Evolutionary conservation across 2,888 invertebrate genomes (phyloP).

Genomic region (Netelia fuscicornis): DNA sequence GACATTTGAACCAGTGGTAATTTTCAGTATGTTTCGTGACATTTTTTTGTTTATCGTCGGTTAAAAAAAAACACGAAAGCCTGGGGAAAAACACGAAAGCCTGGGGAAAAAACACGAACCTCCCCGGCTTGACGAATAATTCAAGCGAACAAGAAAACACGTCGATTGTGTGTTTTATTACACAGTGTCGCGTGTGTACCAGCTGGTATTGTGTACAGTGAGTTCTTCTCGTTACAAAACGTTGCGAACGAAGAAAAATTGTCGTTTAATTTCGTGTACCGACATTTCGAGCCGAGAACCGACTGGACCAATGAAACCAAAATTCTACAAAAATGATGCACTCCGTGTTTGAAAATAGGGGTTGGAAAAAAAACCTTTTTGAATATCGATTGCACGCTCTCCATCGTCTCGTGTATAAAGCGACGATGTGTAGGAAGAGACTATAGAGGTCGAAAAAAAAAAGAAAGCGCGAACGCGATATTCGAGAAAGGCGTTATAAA

Average conservation of each 20-base stretch:
- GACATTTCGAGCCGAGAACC: no score
- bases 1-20: background rate
- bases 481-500: background rate
- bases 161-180: no score
- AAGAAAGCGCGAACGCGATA: background rate
- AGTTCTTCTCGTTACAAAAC: no score
- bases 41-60: no score
- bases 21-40: no score
- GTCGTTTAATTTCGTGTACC: no score
- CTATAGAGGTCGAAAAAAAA: background rate
- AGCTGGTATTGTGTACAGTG: no score
- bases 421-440: background rate
- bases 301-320: background rate
- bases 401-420: slow-evolving; percentile 40
- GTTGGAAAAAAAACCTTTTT: background rate
- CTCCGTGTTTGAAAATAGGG: background rate
- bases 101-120: no score
- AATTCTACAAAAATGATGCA: slow-evolving; percentile 14
- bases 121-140: background rate
- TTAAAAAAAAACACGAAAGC: background rate
- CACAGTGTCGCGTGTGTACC: no score
- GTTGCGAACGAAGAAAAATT: no score
- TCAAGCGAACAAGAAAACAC: background rate
- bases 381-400: background rate
- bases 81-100: background rate